Conservation (phyloP, 2,113 vertebrate species). For the Larimichthys crocea region DNA sequence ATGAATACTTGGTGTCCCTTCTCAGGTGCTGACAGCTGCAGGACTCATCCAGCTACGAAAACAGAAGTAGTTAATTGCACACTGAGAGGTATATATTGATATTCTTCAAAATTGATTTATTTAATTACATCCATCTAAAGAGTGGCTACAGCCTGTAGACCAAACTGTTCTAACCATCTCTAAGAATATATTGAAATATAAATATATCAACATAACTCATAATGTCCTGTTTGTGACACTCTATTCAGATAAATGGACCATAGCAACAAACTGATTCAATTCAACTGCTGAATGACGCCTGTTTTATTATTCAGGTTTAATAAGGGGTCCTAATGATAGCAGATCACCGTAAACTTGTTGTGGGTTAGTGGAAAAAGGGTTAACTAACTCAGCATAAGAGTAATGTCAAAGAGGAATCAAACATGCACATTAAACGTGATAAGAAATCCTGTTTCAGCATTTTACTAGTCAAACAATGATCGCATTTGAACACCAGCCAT, state of each 20-base stretch:
- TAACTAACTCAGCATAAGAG: background rate
- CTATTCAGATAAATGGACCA: background rate
- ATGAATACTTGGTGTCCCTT: too few relatives aligned
- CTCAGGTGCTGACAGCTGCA: background rate
- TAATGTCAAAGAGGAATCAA: background rate
- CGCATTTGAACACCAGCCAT: background rate
- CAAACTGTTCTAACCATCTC: too few relatives aligned
- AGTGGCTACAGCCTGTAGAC: too few relatives aligned
- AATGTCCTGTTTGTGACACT: background rate
- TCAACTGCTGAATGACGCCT: background rate
- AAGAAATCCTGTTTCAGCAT: background rate
- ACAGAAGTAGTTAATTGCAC: background rate
- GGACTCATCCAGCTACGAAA: background rate
- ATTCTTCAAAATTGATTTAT: background rate
- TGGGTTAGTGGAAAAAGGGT: background rate
- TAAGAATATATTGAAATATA: too few relatives aligned
- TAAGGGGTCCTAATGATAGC: background rate
- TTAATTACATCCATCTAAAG: too few relatives aligned
- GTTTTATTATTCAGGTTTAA: background rate
- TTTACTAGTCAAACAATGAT: background rate
- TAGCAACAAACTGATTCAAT: background rate
- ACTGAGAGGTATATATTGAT: background rate
- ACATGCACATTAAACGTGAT: background rate
- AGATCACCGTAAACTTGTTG: background rate
- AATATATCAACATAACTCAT: background rate